These are phyloP conservation scores for Drosophila navojoa DNA, from an alignment of 1,140 invertebrate species.

Conservation along the genomic window DNA sequence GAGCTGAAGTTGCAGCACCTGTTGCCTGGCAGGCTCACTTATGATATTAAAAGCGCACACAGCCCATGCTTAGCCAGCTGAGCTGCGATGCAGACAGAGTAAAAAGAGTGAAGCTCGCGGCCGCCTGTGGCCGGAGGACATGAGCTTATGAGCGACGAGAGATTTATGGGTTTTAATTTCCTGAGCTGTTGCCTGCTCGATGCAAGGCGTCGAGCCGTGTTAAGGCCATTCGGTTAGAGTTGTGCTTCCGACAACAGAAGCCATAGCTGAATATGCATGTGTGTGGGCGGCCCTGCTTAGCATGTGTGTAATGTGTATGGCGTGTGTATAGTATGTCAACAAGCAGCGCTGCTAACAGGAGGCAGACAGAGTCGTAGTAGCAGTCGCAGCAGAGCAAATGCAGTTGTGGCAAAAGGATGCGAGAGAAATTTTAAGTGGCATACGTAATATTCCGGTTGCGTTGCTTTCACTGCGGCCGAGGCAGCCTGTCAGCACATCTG, in stretches of 20 bases:
- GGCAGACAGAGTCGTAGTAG: not conserved
- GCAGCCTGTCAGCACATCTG: conserved; percentile 72
- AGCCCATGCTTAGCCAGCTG: conserved; percentile 29
- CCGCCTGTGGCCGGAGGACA: conserved; percentile 29
- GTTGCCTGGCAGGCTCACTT: conserved; percentile 60
- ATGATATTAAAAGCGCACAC: conserved; percentile 64
- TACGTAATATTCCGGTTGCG: conserved; percentile 67
- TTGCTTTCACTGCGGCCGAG: conserved; percentile 14
- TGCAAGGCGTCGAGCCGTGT: conserved; percentile 42
- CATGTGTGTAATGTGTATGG: conserved; percentile 36
- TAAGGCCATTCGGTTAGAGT: conserved; percentile 15
- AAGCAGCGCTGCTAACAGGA: conserved; percentile 1
- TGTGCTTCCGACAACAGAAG: conserved; percentile 12
- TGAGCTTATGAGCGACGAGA: conserved; percentile 54
- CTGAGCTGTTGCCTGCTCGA: conserved; percentile 61
- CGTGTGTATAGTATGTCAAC: conserved; percentile 4
- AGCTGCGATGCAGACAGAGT: conserved; percentile 42
- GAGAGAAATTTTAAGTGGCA: conserved; percentile 59
- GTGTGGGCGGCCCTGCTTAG: conserved; percentile 31
- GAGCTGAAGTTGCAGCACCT: conserved; percentile 41
- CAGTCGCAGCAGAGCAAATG: conserved; percentile 26
- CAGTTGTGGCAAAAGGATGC: conserved; percentile 54
- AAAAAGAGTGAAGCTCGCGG: conserved; percentile 33
- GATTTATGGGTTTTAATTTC: conserved; percentile 81
- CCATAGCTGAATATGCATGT: conserved; percentile 13